Base-by-base conservation (phyloP, 2,797 vertebrate species). In the Cyprinella venusta region DNA sequence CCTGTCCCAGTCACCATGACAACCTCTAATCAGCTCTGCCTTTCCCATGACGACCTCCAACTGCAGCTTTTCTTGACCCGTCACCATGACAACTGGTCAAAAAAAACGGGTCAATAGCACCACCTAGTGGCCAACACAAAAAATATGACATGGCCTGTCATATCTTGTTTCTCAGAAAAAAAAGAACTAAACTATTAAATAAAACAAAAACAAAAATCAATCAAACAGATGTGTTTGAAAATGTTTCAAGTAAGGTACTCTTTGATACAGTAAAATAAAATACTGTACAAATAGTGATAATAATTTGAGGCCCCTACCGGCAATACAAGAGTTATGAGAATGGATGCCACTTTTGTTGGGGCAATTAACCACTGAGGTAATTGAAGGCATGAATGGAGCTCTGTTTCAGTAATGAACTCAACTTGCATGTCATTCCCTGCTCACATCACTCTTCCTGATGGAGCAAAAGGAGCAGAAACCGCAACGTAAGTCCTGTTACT, bases 371-470 rank as follows among this genome's bases (percentile, higher is more conserved):
- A 80, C 79, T 64, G 74, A 74, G 18, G 68, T 69, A 76, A 75
- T 83, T 85, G 69, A 77, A 61, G 36, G 48, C 63, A 80, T 86
- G 86, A 88, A 88, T 86, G 77, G 33, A 74, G 36, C 72, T 38
- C 26, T 77, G 38, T 76, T 68, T 87, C 79, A 82, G 85, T 68
- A 87, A 71, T 45, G 36, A 75, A 79, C 36, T 36, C 36, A 36
- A 36, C 68, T 45, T 75, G 48, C 26, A 52, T 76, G 63, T 75
- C 82, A 72, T 84, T 69, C 72, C 74, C 77, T 54, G 33, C 38
- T 72, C 65, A 63, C 56, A 56, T 76, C 33, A 26, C 70, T 69
- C n/a, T 48, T 36, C 26, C 33, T 54, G 80, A 65, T 79, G 74
- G 52, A 80, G 42, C 36, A 50, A 21, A 67, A 56, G 67, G 52